Conservation (phyloP, 2,888 invertebrate genomes). For the Morinoia aosen region DNA sequence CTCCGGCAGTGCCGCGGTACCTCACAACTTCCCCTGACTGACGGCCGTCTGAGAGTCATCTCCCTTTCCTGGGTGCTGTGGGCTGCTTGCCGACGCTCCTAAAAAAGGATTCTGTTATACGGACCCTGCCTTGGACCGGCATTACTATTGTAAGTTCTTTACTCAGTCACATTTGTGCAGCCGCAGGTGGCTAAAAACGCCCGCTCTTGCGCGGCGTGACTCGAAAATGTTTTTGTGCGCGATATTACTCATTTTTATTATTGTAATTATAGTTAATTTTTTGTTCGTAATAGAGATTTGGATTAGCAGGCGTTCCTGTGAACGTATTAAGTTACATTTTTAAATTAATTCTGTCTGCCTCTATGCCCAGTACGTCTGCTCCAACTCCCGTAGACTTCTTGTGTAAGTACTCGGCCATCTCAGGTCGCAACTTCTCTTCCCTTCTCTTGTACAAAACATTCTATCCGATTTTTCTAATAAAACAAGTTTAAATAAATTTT, state of each 20-base stretch:
- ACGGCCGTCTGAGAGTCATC: too few relatives aligned
- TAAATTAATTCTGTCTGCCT: neutral
- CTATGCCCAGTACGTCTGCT: neutral
- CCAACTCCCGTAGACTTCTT: neutral
- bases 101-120: neutral
- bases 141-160: neutral
- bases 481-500: neutral
- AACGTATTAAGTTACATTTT: neutral
- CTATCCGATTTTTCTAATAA: slow-evolving; percentile 24
- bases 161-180: neutral
- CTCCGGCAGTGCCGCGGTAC: too few relatives aligned
- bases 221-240: neutral
- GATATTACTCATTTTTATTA: neutral
- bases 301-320: neutral
- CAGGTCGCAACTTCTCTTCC: neutral
- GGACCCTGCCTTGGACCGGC: neutral
- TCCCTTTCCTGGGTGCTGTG: too few relatives aligned
- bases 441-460: neutral
- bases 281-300: neutral
- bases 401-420: neutral
- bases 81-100: neutral
- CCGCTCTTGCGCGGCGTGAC: neutral
- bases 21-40: too few relatives aligned
- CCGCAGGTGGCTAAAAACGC: neutral
- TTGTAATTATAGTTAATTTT: neutral